Conservation (phyloP, 2,797 vertebrate species). For the Eurystomus glaucurus region DNA sequence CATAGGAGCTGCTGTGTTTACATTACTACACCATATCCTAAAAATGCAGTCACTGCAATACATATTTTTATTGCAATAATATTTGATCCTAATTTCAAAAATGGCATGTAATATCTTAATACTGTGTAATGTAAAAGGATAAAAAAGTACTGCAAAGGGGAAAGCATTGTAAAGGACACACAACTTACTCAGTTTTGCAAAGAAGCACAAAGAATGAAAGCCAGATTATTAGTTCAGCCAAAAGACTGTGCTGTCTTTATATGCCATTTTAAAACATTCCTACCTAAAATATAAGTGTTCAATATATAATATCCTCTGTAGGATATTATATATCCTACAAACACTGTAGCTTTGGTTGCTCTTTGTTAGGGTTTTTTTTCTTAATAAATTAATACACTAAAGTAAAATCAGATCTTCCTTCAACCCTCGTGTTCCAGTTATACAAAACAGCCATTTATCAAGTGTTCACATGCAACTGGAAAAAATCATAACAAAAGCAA, state of each 20-base stretch:
- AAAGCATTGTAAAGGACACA: background rate
- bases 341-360: background rate
- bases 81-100: background rate
- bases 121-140: background rate
- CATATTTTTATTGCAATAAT: background rate
- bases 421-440: background rate
- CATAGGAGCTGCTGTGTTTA: background rate
- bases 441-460: background rate
- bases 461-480: background rate
- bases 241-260: background rate
- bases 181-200: background rate
- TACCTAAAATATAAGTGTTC: background rate
- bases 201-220: background rate
- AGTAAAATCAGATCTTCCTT: constrained; percentile 15
- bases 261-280: background rate
- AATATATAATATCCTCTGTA: background rate
- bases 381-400: background rate
- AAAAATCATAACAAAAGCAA: constrained; percentile 35
- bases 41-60: background rate
- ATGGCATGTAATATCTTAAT: background rate
- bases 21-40: background rate
- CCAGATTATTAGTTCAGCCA: background rate
- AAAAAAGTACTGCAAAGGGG: background rate
- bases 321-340: no score
- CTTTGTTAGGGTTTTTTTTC: background rate